Base-by-base conservation (phyloP, 92 coral and sea anemone species). In the Diadumene lineata region DNA sequence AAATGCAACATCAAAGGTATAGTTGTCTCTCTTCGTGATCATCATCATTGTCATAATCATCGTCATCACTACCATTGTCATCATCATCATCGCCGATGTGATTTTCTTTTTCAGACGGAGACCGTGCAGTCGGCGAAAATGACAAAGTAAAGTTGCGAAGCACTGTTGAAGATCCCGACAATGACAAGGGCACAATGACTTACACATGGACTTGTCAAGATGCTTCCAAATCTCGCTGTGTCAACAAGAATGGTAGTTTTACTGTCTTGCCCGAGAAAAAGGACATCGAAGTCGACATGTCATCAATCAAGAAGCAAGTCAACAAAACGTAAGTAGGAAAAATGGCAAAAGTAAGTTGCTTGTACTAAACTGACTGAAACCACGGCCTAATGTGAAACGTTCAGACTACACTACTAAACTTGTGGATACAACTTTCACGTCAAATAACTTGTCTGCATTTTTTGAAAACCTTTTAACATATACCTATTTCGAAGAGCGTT, bases 141-240 rank as follows among this genome's bases (percentile, higher is more conserved):
- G 77, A 66, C 13, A 38, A 79, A n/a, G 57, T 64, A 31, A 68
- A 77, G 23, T 89, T 84, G 64, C 86, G 86, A 0, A 62, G 87
- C 2, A 64, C 34, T 18, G 69, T 84, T 1, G 46, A 61, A 2
- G 93, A 89, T 44, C 90, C 93, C 23, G 86, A 89, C 53, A 61
- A 72, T 26, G 69, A 77, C 1, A 65, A 74, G 0, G 79, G 70
- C 2, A 30, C 62, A 55, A 72, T 76, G 21, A 13, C 53, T 7
- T 77, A 66, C 53, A 31, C 70, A 2, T 89, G 93, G 93, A 29
- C 43, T 28, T 81, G 85, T 62, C 65, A 58, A 6, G 81, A 73
- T 27, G 70, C 56, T 16, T 56, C 74, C 7, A 70, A 80, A 60
- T 21, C 43, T 22, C 64, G 23, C 7, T 58, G 64, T 53, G 60